Evolutionary conservation across 2,113 vertebrate species (phyloP).

Genomic region (Typhlomys cinereus): DNA sequence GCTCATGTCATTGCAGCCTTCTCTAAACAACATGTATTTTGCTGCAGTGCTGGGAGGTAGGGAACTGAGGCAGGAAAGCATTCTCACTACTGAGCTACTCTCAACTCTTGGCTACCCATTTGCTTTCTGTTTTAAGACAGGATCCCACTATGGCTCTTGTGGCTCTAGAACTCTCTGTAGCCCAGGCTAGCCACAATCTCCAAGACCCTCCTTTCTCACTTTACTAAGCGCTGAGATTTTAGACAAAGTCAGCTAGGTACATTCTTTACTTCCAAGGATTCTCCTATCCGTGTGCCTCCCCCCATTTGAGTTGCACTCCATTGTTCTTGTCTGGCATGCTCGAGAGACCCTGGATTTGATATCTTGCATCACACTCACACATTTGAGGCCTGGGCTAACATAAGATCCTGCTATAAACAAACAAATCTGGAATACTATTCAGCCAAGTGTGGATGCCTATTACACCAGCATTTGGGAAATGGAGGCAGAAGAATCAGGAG

Average conservation of each 20-base stretch:
- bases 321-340: too few species aligned
- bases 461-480: too few species aligned
- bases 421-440: too few species aligned
- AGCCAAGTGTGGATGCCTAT: too few species aligned
- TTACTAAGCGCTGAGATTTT: background rate
- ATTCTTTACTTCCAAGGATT: too few species aligned
- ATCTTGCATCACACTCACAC: too few species aligned
- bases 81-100: background rate
- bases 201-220: background rate
- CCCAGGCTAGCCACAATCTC: background rate
- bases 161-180: background rate
- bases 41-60: background rate
- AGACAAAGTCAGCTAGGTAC: too few species aligned
- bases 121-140: background rate
- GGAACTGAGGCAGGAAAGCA: background rate
- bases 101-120: background rate
- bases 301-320: background rate
- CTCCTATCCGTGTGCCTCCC: background rate
- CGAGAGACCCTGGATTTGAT: too few species aligned
- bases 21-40: background rate
- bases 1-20: background rate
- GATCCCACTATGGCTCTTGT: background rate
- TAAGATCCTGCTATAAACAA: too few species aligned
- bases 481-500: too few species aligned
- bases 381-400: too few species aligned